Evolutionary conservation across 2,113 vertebrate species (phyloP).

Genomic region (Coptodon rendalli): DNA sequence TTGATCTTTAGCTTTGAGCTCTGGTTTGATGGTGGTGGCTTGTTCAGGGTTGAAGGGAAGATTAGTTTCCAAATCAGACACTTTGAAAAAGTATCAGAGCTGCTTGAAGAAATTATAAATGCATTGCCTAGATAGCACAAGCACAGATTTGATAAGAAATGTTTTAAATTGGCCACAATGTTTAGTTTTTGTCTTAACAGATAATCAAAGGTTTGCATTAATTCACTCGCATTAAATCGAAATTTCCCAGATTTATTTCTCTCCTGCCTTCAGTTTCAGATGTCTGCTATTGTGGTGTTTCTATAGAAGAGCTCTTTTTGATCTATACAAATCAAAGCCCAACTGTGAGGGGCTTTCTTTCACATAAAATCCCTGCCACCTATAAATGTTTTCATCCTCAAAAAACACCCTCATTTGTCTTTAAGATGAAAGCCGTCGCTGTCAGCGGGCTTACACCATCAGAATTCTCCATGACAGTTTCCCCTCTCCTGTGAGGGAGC

Average conservation of each 20-base stretch:
- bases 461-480: neutral
- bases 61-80: constrained; percentile 9
- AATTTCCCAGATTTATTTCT: neutral
- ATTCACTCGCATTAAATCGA: neutral
- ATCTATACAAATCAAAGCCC: neutral
- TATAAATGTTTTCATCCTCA: neutral
- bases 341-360: neutral
- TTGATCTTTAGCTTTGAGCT: neutral
- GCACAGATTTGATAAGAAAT: neutral
- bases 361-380: neutral
- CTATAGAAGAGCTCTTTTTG: neutral
- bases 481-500: neutral
- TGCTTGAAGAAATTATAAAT: constrained; percentile 10
- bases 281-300: neutral
- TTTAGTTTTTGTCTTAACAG: neutral
- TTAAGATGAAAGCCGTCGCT: constrained; percentile 2
- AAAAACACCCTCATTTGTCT: neutral
- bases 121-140: neutral
- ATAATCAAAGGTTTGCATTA: neutral
- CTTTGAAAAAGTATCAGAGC: neutral
- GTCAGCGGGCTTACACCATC: neutral
- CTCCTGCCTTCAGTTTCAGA: neutral
- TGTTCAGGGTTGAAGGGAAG: neutral
- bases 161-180: neutral
- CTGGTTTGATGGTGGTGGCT: neutral